A percentile compares a stretch with the other conserved stretches of the same genome.
Conservation (phyloP, 2,888 invertebrate species). For the Linyphia triangularis region DNA sequence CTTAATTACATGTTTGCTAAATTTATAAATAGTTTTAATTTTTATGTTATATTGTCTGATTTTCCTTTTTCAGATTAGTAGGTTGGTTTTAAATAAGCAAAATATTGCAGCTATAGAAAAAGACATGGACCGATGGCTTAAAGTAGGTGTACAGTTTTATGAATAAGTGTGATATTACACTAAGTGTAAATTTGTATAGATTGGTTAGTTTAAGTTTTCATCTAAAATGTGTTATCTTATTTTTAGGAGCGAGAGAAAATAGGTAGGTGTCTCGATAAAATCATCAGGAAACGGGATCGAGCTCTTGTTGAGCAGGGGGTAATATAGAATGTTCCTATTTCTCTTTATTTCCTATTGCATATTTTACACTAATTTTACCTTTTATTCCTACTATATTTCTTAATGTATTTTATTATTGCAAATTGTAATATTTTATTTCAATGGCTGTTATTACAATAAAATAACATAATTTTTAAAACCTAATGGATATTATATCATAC, state of each 20-base stretch:
- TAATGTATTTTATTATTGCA: too few relatives aligned
- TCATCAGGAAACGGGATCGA: conserved; percentile 82
- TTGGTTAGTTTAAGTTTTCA: too few relatives aligned
- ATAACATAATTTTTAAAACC: too few relatives aligned
- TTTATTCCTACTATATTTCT: too few relatives aligned
- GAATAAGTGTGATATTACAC: not conserved
- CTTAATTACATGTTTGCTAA: too few relatives aligned
- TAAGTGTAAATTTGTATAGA: not conserved
- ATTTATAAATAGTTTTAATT: too few relatives aligned
- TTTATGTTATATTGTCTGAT: not conserved
- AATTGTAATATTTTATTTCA: too few relatives aligned
- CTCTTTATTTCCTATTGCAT: not conserved
- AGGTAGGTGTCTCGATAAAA: conserved; percentile 84
- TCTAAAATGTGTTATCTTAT: not conserved
- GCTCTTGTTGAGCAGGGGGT: conserved; percentile 76
- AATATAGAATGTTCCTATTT: not conserved
- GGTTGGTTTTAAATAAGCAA: conserved; percentile 88
- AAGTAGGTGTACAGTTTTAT: conserved; percentile 43
- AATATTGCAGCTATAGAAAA: conserved; percentile 92
- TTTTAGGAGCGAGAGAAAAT: conserved; percentile 89
- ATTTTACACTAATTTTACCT: too few relatives aligned
- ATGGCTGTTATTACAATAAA: too few relatives aligned
- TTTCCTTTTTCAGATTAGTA: conserved; percentile 82
- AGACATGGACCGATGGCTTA: conserved; percentile 90
- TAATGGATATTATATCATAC: too few relatives aligned